Percentiles rank a stretch among this genome's conserved stretches.
Conservation (phyloP, 1,140 invertebrate species). For the Amyelois transitella region DNA sequence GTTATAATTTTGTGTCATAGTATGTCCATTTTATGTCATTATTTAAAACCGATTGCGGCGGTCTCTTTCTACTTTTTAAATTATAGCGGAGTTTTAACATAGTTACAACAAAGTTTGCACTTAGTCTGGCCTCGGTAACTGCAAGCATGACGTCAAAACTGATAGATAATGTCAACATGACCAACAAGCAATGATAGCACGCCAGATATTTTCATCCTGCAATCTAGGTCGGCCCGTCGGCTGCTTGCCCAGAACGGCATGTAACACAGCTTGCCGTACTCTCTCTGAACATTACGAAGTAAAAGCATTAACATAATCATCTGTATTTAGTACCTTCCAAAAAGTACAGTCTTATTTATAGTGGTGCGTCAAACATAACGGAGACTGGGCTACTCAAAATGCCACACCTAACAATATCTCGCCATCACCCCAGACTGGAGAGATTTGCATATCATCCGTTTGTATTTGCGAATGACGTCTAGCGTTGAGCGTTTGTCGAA, state of each 20-base stretch:
- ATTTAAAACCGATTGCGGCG: too few relatives aligned
- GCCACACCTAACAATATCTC: not conserved
- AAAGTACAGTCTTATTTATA: too few relatives aligned
- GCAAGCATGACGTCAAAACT: not conserved
- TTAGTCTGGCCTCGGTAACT: not conserved
- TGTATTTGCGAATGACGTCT: conserved; percentile 52
- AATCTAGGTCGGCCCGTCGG: not conserved
- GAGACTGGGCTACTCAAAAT: not conserved
- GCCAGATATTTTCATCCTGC: not conserved
- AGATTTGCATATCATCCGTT: conserved; percentile 54
- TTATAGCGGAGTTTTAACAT: too few relatives aligned
- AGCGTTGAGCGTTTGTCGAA: conserved; percentile 49
- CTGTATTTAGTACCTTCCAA: too few relatives aligned
- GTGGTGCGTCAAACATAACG: too few relatives aligned
- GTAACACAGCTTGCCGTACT: not conserved
- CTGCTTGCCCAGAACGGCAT: not conserved
- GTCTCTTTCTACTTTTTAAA: too few relatives aligned
- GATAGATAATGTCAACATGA: not conserved
- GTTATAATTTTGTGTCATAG: too few relatives aligned
- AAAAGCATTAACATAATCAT: too few relatives aligned
- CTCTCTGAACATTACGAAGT: too few relatives aligned
- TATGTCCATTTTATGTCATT: too few relatives aligned
- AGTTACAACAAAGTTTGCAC: too few relatives aligned
- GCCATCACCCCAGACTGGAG: conserved; percentile 13
- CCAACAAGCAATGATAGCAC: not conserved